Evolutionary conservation across 2,797 vertebrate genomes (phyloP).

Genomic region (Vultur gryphus): DNA sequence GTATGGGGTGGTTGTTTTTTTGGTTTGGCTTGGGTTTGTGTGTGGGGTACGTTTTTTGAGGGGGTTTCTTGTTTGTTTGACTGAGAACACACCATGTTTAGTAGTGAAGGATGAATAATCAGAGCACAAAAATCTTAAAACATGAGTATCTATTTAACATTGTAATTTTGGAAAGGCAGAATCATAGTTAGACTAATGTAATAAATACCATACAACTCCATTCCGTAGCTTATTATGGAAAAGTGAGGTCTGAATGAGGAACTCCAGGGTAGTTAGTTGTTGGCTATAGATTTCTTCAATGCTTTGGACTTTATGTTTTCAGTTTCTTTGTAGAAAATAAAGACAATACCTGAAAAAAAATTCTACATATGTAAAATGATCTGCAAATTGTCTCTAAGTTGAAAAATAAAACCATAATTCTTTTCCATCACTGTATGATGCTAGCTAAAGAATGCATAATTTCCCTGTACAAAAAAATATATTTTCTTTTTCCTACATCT

Average conservation of each 20-base stretch:
- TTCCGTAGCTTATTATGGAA: neutral
- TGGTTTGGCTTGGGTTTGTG: neutral
- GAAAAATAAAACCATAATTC: neutral
- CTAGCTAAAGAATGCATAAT: neutral
- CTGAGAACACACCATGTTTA: neutral
- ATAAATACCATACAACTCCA: neutral
- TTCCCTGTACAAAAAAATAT: neutral
- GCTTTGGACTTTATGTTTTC: neutral
- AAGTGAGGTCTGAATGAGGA: neutral
- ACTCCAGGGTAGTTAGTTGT: neutral
- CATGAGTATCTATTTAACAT: neutral
- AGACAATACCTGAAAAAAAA: neutral
- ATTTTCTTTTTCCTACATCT: neutral
- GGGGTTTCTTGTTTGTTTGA: neutral
- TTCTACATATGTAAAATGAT: neutral
- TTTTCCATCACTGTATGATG: neutral
- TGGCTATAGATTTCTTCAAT: neutral
- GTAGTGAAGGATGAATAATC: neutral
- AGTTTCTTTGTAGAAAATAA: neutral
- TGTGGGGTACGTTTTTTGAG: fast-evolving
- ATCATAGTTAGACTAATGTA: neutral
- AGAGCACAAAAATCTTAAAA: neutral
- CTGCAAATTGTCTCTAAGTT: neutral
- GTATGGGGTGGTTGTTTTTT: neutral
- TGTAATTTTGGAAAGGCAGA: neutral